Evolutionary conservation across 2,888 invertebrate species (phyloP), one percentile per base, ranked within the genome.

Genomic region (Parnassius mnemosyne): DNA sequence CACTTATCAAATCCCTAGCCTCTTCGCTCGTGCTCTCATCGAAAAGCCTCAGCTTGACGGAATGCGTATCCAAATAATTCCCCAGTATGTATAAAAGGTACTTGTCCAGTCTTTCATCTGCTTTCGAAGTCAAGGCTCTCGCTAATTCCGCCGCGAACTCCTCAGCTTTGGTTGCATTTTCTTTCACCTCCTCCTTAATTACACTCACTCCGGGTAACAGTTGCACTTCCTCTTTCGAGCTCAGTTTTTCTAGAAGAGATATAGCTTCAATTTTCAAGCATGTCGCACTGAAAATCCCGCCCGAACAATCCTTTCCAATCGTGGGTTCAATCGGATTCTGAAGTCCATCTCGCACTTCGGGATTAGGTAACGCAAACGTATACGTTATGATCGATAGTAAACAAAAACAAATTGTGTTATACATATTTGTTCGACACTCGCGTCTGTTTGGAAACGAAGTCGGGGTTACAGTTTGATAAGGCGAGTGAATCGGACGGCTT

Each of bases 51-150:
- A 96, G 88, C 65, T 95, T 94, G 66, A 97, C 90, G 0, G 95
- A 94, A 73, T 96, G 96, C 7, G 94, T 94, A 77, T 94, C 95
- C 65, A 96, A 83, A 69, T 96, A 95, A 67, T 92, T 93, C 16
- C 94, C 94, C 57, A 96, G 85, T 76, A 94, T 94, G 72, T 94
- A 95, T 69, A 96, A 75, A 44, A 97, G 88, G 72, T 94, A 96
- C 51, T 95, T 95, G 77, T 96, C 96, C 57, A 97, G 81, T 44
- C 95, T 92, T 57, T 95, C 95, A 72, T 95, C 95, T 11, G 95
- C 94, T 76, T 95, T 95, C 53, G 95, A 94, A 0, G 96, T 95
- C 74, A 95, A 94, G 53, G 95, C 94, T 65, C 95, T 92, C 0
- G 96, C 95, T 3, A 96, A 82, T 77, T 96, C 96, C 71, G 87